phyloP scores from a whole-genome alignment of 2,113 vertebrate genomes.

The Pristiophorus japonicus region DNA sequence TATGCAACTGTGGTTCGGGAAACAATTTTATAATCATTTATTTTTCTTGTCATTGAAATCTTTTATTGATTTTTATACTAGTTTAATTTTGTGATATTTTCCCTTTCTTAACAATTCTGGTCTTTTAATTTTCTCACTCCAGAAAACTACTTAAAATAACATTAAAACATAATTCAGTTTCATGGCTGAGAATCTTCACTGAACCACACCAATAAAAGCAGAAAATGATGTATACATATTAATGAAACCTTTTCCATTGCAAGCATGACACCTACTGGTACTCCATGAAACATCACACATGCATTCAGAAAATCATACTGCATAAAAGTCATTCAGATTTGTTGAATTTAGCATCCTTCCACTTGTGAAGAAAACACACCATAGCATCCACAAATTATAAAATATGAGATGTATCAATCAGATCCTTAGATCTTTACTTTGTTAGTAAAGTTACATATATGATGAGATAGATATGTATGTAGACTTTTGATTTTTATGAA shows the following conservation, averaged over 20 bases:
- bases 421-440: neutral
- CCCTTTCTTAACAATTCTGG: neutral
- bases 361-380: neutral
- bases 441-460: neutral
- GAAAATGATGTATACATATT: neutral
- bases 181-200: neutral
- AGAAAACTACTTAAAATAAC: neutral
- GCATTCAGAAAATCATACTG: neutral
- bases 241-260: neutral
- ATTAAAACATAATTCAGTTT: neutral
- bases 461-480: neutral
- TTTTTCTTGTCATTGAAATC: neutral
- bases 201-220: neutral
- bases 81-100: neutral
- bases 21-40: neutral
- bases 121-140: neutral
- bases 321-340: neutral
- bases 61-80: too few relatives aligned
- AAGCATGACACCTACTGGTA: constrained; percentile 4
- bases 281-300: neutral
- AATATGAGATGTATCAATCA: neutral
- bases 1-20: neutral
- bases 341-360: neutral
- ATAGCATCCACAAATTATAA: neutral
- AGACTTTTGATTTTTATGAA: neutral